Conservation (phyloP, 1,140 invertebrate genomes). For the Magallana ariakensis region DNA sequence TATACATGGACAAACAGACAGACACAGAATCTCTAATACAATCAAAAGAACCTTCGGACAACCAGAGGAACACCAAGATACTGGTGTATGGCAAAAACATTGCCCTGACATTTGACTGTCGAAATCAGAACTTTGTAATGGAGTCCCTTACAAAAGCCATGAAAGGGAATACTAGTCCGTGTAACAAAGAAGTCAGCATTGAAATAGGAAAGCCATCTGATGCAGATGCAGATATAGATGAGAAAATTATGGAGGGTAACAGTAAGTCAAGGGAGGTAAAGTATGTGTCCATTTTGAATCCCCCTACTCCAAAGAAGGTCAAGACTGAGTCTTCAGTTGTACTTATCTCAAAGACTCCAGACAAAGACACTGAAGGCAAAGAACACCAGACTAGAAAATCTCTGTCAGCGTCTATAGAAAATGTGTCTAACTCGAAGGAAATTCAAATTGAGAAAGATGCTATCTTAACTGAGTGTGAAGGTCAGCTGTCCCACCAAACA, state of each 20-base stretch:
- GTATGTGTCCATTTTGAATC: constrained; percentile 30
- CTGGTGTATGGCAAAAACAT: constrained; percentile 59
- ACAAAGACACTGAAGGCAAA: not conserved
- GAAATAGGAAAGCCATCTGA: not conserved
- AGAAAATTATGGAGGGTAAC: not conserved
- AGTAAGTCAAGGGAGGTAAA: not conserved
- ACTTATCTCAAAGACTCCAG: not conserved
- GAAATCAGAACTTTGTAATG: constrained; percentile 45
- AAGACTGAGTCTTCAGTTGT: not conserved
- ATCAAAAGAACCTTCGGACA: not conserved
- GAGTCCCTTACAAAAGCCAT: constrained; percentile 34
- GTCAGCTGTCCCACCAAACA: not conserved
- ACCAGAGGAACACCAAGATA: constrained; percentile 57
- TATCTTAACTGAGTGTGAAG: not conserved
- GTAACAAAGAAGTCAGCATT: not conserved
- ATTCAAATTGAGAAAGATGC: not conserved
- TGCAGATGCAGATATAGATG: not conserved
- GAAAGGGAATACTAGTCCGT: not conserved
- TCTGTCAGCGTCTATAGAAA: not conserved
- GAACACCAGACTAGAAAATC: not conserved
- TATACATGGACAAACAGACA: not conserved
- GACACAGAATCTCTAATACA: not conserved
- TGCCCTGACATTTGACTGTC: constrained; percentile 55
- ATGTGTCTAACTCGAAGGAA: not conserved
- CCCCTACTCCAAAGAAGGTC: not conserved